phyloP scores from a whole-genome alignment of 2,113 vertebrate species.

The Chionodraco myersi region DNA sequence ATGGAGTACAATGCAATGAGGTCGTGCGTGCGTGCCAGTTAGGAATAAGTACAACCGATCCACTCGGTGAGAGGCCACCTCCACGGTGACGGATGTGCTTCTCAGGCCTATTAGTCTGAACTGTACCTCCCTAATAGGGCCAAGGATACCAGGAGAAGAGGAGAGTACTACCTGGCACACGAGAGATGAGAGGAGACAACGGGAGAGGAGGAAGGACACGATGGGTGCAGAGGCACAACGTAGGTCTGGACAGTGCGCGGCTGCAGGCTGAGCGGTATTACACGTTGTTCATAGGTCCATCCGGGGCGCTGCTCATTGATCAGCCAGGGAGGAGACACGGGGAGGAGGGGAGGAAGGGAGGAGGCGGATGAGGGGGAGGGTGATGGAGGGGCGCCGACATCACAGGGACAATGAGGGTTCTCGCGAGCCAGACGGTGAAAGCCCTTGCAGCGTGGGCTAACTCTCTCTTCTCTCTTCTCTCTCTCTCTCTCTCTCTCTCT shows the following conservation, averaged over 20 bases:
- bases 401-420: slow-evolving; percentile 60
- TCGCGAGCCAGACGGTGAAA: slow-evolving; percentile 43
- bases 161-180: slow-evolving; percentile 40
- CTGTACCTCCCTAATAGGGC: slow-evolving; percentile 61
- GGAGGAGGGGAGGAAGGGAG: background rate
- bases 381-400: slow-evolving; percentile 57
- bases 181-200: slow-evolving; percentile 34
- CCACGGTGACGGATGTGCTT: slow-evolving; percentile 32
- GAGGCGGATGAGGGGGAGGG: slow-evolving; percentile 42
- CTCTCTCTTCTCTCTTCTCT: too few species aligned
- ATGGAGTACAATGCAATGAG: too few species aligned
- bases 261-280: slow-evolving; percentile 65
- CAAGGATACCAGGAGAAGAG: slow-evolving; percentile 57
- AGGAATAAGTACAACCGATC: slow-evolving; percentile 2
- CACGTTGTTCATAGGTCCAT: slow-evolving; percentile 72
- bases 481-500: background rate
- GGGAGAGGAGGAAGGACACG: slow-evolving; percentile 17
- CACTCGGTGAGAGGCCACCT: slow-evolving; percentile 50
- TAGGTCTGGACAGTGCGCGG: slow-evolving; percentile 65
- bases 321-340: slow-evolving; percentile 55
- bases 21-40: too few species aligned
- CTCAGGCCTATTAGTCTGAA: slow-evolving; percentile 1
- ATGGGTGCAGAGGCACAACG: slow-evolving; percentile 62
- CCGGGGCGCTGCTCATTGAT: slow-evolving; percentile 71
- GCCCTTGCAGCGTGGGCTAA: background rate